phyloP scores from a whole-genome alignment of 2,888 invertebrate genomes.

The Zonitis immaculata region DNA sequence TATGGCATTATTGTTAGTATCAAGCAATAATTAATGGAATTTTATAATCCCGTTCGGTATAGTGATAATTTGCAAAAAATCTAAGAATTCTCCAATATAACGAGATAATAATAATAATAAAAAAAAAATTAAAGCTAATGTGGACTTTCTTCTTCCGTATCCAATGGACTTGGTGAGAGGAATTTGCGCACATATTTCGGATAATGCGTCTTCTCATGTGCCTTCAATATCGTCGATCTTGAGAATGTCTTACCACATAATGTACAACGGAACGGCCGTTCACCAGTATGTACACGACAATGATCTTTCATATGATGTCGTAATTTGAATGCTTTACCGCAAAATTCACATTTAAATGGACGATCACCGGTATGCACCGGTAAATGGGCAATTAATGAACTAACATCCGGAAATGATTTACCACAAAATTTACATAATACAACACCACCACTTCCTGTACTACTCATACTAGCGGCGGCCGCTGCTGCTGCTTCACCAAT shows the following conservation, averaged over 20 bases:
- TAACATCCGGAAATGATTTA: conserved; percentile 87
- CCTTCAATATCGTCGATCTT: conserved; percentile 84
- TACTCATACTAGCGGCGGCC: conserved; percentile 65
- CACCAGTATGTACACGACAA: conserved; percentile 88
- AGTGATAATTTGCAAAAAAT: too few relatives aligned
- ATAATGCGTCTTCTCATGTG: conserved; percentile 90
- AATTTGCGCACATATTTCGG: conserved; percentile 88
- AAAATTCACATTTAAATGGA: conserved; percentile 91
- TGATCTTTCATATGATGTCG: conserved; percentile 94
- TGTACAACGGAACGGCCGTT: conserved; percentile 83
- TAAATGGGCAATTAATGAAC: conserved; percentile 80
- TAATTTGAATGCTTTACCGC: conserved; percentile 88
- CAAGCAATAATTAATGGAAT: background rate
- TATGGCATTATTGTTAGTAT: background rate
- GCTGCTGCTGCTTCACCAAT: conserved; percentile 56
- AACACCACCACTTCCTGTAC: conserved; percentile 51
- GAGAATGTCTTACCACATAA: conserved; percentile 89
- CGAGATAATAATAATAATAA: too few relatives aligned
- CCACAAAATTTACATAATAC: conserved; percentile 90
- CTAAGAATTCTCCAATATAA: too few relatives aligned
- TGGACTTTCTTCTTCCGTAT: conserved; percentile 74
- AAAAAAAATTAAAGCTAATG: conserved; percentile 53
- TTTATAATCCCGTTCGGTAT: too few relatives aligned
- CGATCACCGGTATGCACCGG: conserved; percentile 87
- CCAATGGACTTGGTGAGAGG: conserved; percentile 80